phyloP scores from a whole-genome alignment of 2,113 vertebrate genomes.

The Protobothrops mucrosquamatus region DNA sequence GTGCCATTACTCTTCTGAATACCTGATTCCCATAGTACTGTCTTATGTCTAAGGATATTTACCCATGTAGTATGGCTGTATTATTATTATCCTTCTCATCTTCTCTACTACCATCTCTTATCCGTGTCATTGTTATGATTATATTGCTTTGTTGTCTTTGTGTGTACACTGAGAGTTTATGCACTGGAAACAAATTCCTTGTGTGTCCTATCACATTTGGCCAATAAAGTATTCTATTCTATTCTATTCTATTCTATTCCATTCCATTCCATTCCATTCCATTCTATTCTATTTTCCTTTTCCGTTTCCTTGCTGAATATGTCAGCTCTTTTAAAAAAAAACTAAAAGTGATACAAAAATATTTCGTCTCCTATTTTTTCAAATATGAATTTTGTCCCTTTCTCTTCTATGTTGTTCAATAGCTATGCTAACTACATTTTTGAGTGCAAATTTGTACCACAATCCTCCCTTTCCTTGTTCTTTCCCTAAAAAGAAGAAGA shows the following conservation, averaged over 20 bases:
- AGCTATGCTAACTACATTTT: neutral
- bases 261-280: too few species aligned
- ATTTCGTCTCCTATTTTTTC: constrained; percentile 22
- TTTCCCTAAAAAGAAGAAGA: neutral
- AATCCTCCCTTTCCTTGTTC: neutral
- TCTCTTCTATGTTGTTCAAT: neutral
- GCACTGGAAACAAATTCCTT: neutral
- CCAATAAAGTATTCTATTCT: neutral
- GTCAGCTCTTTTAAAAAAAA: neutral
- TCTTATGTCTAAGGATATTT: neutral
- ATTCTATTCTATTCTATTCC: too few species aligned
- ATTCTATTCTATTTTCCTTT: too few species aligned
- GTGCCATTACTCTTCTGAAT: neutral
- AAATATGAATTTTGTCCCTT: neutral
- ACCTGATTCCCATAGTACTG: neutral
- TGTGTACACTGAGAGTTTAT: neutral
- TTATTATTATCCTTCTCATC: neutral
- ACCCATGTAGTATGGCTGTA: neutral
- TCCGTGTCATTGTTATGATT: neutral
- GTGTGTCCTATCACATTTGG: neutral
- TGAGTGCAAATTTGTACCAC: neutral
- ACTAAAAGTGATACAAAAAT: constrained; percentile 19
- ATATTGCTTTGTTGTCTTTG: neutral
- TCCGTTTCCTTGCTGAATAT: neutral
- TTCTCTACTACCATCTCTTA: neutral